Evolutionary conservation across 2,113 vertebrate species (phyloP).

Genomic region (Uria aalge): DNA sequence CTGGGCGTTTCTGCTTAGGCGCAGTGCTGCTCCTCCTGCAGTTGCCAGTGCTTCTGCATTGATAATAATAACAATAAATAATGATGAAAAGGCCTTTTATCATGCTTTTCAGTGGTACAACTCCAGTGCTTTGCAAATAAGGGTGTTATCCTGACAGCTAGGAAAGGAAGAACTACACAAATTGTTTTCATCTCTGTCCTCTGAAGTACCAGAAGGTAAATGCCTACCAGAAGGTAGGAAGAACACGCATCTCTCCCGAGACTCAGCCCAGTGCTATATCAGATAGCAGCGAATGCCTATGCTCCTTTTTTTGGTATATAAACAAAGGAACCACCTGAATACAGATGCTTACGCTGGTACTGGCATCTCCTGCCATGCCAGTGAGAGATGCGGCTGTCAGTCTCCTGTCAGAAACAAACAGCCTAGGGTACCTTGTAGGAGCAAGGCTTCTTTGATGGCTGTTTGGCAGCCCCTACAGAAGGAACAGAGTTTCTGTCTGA

Average conservation of each 20-base stretch:
- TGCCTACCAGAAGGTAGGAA: neutral
- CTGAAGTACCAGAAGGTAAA: neutral
- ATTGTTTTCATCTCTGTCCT: neutral
- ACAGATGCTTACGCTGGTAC: neutral
- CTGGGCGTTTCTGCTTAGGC: neutral
- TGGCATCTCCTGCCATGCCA: neutral
- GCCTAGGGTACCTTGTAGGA: neutral
- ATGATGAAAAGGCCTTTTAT: neutral
- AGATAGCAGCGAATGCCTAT: neutral
- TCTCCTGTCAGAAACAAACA: neutral
- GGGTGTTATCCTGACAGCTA: neutral
- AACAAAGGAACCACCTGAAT: neutral
- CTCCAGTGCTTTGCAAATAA: neutral
- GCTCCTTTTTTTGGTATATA: neutral
- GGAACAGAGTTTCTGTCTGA: neutral
- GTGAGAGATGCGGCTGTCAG: neutral
- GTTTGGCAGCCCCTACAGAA: neutral
- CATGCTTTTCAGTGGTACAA: neutral
- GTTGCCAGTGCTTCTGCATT: neutral
- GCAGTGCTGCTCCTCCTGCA: neutral
- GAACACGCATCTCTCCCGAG: rapidly evolving
- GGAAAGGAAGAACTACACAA: neutral
- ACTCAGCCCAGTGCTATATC: neutral
- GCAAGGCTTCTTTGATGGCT: neutral
- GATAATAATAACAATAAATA: neutral